Conservation (phyloP, 2,113 vertebrate genomes). For the Eudorcas thomsonii region DNA sequence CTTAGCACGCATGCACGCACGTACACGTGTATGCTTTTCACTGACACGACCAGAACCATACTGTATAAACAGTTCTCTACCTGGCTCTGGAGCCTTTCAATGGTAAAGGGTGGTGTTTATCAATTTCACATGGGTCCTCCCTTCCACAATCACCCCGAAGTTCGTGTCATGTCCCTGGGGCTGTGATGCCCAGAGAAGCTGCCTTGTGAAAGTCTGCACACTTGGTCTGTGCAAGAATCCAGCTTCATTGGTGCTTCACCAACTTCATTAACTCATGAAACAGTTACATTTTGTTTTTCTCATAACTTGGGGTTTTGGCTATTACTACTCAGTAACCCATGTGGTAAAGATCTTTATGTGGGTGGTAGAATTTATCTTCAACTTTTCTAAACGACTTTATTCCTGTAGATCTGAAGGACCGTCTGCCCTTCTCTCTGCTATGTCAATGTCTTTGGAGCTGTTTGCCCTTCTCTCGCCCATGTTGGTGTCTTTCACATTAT, state of each 20-base stretch:
- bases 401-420: not conserved
- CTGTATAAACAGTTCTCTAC: not conserved
- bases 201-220: not conserved
- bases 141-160: not conserved
- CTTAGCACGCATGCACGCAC: rapidly evolving
- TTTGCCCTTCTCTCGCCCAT: not conserved
- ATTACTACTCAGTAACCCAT: not conserved
- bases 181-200: not conserved
- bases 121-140: not conserved
- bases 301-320: not conserved
- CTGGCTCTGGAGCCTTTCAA: not conserved
- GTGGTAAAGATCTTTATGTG: conserved; percentile 9
- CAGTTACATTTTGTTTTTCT: not conserved
- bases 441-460: not conserved
- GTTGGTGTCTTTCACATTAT: not conserved
- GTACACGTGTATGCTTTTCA: not conserved
- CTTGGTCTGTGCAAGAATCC: not conserved
- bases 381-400: not conserved
- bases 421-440: not conserved
- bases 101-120: not conserved
- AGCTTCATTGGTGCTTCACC: not conserved
- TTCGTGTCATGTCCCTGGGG: not conserved
- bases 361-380: not conserved
- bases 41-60: not conserved
- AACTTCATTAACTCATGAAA: not conserved